Conservation (phyloP, 1,140 invertebrate species). For the Holcopasites calliopsidis region DNA sequence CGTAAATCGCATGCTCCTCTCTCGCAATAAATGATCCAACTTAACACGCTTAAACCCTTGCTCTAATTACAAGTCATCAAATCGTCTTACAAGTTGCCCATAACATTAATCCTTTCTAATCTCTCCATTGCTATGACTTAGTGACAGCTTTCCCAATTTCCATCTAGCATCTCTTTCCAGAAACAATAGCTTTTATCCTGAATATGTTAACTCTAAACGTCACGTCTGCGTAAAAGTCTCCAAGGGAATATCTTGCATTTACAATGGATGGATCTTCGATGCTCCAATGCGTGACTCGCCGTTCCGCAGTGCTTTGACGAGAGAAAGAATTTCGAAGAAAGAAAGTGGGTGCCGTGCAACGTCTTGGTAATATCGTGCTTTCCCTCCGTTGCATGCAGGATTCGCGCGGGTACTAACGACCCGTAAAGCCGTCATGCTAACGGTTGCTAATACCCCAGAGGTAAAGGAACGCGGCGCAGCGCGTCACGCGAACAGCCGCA, state of each 20-base stretch:
- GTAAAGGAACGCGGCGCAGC: constrained; percentile 32
- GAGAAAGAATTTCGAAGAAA: not conserved
- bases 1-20: too few species aligned
- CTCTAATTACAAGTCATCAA: too few species aligned
- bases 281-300: not conserved
- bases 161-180: not conserved
- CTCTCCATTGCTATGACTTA: too few species aligned
- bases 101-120: not conserved
- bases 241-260: not conserved
- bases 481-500: constrained; percentile 37
- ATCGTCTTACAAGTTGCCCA: not conserved
- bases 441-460: constrained; percentile 34
- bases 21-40: too few species aligned
- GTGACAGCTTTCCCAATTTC: too few species aligned
- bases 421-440: constrained; percentile 43
- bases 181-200: not conserved
- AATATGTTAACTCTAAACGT: not conserved
- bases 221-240: not conserved
- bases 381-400: constrained; percentile 32
- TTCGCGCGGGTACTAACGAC: constrained; percentile 40
- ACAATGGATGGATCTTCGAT: not conserved
- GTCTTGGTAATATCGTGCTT: constrained; percentile 30
- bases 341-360: constrained; percentile 24
- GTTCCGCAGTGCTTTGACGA: constrained; percentile 23
- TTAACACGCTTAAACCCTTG: too few species aligned